Evolutionary conservation across 1,140 invertebrate genomes (phyloP), one percentile per base, ranked within the genome.

Genomic region (Phortica variegata): DNA sequence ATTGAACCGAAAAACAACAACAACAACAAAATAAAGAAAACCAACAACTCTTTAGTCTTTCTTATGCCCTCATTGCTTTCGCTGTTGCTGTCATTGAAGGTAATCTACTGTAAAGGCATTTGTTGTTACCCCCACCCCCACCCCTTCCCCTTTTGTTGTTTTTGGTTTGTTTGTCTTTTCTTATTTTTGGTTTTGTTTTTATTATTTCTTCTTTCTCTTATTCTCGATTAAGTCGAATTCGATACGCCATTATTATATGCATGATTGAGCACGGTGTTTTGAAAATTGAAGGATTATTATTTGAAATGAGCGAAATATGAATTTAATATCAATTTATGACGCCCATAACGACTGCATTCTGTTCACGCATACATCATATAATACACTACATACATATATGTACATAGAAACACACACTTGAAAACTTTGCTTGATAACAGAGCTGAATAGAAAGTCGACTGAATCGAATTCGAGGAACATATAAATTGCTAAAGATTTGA

Each of bases 51-150:
- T 29, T 29, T 29, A 12, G 26, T 12, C 26, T 29, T 12, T 6
- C 26, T 29, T 29, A 6, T 29, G 26, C 26, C 6, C 26, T 29
- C 12, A 29, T 6, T 29, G 12, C 26, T 29, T 29, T 29, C 12
- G 6, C 6, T 29, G 12, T 29, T 12, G 6, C 26, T 29, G 26
- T 29, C 12, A 7, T 47, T 20, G 40, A 49, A 34, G 38, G 34
- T 66, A 65, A 65, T 65, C 58, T 65, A 54, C 49, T 58, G 61
- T 65, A 37, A 61, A 66, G 49, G 32, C 61, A 58, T 53, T 65
- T 51, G 42, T 47, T n/a, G n/a, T n/a, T n/a, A n/a, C n/a, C n/a
- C n/a, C n/a, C n/a, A n/a, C n/a, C n/a, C n/a, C n/a, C n/a, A n/a
- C n/a, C n/a, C n/a, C n/a, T 43, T 58, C 39, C 12, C 18, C 26